Evolutionary conservation across 2,113 vertebrate genomes (phyloP).

Genomic region (Raja brachyura): DNA sequence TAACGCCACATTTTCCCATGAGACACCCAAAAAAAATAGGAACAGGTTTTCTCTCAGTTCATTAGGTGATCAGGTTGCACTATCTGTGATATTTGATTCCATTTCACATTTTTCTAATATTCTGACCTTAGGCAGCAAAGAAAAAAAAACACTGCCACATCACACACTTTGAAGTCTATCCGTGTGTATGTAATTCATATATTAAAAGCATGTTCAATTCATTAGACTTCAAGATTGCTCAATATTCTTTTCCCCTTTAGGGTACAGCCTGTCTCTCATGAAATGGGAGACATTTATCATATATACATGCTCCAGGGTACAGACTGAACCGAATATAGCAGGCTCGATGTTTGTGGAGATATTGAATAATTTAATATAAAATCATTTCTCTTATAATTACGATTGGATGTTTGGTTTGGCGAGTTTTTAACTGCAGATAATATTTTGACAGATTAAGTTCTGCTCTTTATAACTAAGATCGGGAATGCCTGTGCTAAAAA

Average conservation of each 20-base stretch:
- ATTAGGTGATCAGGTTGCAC: conserved; percentile 31
- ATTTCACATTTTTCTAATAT: conserved; percentile 33
- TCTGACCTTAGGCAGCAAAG: conserved; percentile 9
- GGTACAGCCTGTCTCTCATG: not conserved
- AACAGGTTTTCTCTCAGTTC: not conserved
- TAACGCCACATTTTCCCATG: conserved; percentile 26
- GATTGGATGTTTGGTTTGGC: not conserved
- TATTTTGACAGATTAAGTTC: not conserved
- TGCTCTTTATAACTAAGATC: conserved; percentile 1
- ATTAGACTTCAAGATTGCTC: conserved; percentile 33
- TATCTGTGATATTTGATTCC: conserved; percentile 30
- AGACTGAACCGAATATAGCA: not conserved
- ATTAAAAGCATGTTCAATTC: conserved; percentile 38
- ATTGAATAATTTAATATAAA: conserved; percentile 24
- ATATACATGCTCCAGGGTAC: not conserved
- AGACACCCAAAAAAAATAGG: conserved; percentile 7
- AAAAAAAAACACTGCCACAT: conserved; percentile 22
- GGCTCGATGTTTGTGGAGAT: not conserved
- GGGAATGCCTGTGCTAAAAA: not conserved
- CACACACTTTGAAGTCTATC: conserved; percentile 31
- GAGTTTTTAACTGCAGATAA: not conserved
- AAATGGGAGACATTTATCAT: conserved; percentile 30
- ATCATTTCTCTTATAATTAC: not conserved
- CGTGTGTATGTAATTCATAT: conserved; percentile 32
- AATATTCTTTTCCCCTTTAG: conserved; percentile 34